Conservation (phyloP, 92 coral and sea anemone genomes). For the Umimayanthus kanabou region DNA sequence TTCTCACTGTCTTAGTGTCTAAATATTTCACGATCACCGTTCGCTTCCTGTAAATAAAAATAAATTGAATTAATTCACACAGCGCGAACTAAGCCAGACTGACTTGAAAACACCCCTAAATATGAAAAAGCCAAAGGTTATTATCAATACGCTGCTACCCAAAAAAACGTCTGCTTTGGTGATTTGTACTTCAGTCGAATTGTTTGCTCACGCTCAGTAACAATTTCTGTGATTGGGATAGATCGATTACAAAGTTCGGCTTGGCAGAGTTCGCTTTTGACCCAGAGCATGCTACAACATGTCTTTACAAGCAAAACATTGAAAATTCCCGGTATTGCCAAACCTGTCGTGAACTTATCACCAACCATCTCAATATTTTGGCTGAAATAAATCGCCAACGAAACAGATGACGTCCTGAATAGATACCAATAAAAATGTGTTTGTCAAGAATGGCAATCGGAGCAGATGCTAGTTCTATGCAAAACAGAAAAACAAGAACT, state of each 20-base stretch:
- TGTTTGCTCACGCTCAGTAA: conserved; percentile 14
- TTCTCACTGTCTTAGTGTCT: conserved; percentile 29
- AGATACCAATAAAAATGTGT: conserved; percentile 26
- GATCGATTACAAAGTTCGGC: conserved; percentile 23
- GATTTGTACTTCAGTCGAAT: not conserved
- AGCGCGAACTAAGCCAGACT: conserved; percentile 15
- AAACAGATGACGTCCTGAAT: conserved; percentile 28
- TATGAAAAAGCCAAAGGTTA: conserved; percentile 1
- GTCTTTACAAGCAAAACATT: conserved; percentile 39
- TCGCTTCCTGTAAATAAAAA: conserved; percentile 51
- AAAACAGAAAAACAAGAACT: conserved; percentile 34
- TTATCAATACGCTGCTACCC: not conserved
- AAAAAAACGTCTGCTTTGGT: conserved; percentile 7
- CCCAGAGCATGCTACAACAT: conserved; percentile 29
- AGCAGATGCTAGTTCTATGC: conserved; percentile 41
- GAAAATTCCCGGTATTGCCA: not conserved
- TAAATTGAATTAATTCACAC: conserved; percentile 38
- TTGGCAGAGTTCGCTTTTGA: conserved; percentile 9
- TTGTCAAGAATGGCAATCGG: conserved; percentile 23
- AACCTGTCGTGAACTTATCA: conserved; percentile 24
- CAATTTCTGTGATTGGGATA: conserved; percentile 30
- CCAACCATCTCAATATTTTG: conserved; percentile 10
- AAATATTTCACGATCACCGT: conserved; percentile 42
- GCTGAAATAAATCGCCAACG: conserved; percentile 26
- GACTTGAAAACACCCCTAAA: not conserved